These are phyloP conservation scores for Prionace glauca DNA, from an alignment of 2,797 vertebrate genomes.

Conservation along the genomic window DNA sequence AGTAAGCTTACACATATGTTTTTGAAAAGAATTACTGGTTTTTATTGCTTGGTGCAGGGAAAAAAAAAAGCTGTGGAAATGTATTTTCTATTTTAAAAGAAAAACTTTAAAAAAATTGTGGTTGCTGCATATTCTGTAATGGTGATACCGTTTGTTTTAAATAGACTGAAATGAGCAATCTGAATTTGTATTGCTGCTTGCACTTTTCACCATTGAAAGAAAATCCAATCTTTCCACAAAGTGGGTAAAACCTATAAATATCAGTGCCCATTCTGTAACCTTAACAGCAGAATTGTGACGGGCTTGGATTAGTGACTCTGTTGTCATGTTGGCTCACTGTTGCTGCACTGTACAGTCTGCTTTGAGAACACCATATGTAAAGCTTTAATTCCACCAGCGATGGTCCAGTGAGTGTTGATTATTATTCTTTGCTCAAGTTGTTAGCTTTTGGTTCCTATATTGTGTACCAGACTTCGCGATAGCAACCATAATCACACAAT, in stretches of 20 bases:
- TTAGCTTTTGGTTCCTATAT: background rate
- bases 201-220: background rate
- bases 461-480: background rate
- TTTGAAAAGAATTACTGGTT: slow-evolving; percentile 54
- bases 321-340: background rate
- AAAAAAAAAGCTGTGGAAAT: background rate
- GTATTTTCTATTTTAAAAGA: background rate
- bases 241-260: background rate
- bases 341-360: background rate
- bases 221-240: too few species aligned
- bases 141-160: background rate
- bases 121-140: background rate
- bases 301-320: background rate
- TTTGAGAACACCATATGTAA: background rate
- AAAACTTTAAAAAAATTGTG: background rate
- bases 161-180: background rate
- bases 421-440: background rate
- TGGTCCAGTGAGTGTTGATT: background rate
- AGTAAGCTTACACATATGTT: slow-evolving; percentile 69
- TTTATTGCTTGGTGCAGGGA: background rate
- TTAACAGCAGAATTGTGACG: background rate
- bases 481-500: background rate
- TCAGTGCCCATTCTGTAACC: background rate
- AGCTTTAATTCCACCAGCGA: background rate
- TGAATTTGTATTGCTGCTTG: background rate